phyloP scores from a whole-genome alignment of 2,113 vertebrate species.

The Hyaena hyaena region DNA sequence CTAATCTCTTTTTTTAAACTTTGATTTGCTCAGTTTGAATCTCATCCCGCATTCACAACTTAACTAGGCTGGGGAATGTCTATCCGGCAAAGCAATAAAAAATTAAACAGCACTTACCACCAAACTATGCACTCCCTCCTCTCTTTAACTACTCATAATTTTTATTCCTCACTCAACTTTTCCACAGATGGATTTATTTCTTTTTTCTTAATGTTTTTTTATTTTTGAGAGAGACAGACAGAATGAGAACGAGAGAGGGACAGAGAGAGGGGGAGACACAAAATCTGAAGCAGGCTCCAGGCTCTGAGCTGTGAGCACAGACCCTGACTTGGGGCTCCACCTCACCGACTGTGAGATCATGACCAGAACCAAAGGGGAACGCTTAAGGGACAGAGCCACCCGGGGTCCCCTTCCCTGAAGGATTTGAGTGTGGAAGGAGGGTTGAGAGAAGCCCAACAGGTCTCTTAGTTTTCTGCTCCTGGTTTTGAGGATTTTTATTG shows the following conservation, averaged over 20 bases:
- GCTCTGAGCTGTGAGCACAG: too few species aligned
- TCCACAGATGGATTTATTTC: background rate
- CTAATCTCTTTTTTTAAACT: background rate
- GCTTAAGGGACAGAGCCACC: too few species aligned
- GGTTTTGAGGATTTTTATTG: conserved; percentile 14
- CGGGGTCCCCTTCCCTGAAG: background rate
- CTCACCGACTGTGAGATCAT: too few species aligned
- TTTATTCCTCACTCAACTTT: background rate
- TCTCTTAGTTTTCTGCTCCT: background rate
- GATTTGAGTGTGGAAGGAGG: background rate
- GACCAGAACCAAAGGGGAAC: too few species aligned
- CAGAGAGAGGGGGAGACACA: too few species aligned
- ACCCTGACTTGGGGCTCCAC: too few species aligned
- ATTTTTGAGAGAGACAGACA: too few species aligned
- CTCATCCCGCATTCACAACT: background rate
- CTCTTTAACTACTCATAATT: background rate
- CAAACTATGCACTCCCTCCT: background rate
- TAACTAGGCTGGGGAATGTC: background rate
- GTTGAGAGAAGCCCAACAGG: background rate
- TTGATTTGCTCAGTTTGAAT: background rate
- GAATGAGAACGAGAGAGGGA: too few species aligned
- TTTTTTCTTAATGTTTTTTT: too few species aligned
- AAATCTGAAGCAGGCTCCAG: too few species aligned
- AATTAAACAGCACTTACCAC: background rate
- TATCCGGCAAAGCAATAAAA: background rate